Percentiles rank a stretch among this genome's conserved stretches.
Evolutionary conservation across 2,888 invertebrate genomes (phyloP).

Genomic region (Acronicta leporina): DNA sequence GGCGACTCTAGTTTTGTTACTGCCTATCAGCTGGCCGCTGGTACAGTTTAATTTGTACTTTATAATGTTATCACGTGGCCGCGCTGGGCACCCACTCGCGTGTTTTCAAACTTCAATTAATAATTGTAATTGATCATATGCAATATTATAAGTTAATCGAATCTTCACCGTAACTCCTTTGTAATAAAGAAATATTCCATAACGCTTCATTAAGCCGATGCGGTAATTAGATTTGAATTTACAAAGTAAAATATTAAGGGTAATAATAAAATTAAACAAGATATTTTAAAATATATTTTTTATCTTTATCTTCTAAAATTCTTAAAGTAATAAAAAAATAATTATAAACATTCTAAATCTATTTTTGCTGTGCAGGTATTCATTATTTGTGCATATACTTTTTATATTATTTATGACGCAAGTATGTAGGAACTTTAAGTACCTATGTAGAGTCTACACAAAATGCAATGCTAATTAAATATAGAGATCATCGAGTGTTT

Average conservation of each 20-base stretch:
- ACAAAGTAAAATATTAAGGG: conserved; percentile 7
- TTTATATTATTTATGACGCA: too few species aligned
- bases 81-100: conserved; percentile 56
- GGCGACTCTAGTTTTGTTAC: conserved; percentile 72
- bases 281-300: too few species aligned
- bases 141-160: conserved; percentile 35
- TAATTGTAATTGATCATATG: conserved; percentile 52
- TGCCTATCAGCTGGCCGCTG: conserved; percentile 80
- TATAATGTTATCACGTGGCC: conserved; percentile 83
- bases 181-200: conserved; percentile 31
- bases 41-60: conserved; percentile 85
- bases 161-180: conserved; percentile 33
- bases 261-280: background rate
- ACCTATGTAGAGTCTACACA: too few species aligned
- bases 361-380: too few species aligned
- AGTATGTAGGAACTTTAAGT: too few species aligned
- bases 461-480: too few species aligned
- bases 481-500: too few species aligned
- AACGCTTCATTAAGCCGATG: conserved; percentile 29
- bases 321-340: too few species aligned
- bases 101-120: conserved; percentile 53
- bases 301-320: too few species aligned
- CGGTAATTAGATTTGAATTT: conserved; percentile 19
- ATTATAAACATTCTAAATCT: too few species aligned
- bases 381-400: too few species aligned